These are phyloP conservation scores for Drosophila fuyamai DNA, from an alignment of 1,140 invertebrate genomes.

Conservation along the genomic window DNA sequence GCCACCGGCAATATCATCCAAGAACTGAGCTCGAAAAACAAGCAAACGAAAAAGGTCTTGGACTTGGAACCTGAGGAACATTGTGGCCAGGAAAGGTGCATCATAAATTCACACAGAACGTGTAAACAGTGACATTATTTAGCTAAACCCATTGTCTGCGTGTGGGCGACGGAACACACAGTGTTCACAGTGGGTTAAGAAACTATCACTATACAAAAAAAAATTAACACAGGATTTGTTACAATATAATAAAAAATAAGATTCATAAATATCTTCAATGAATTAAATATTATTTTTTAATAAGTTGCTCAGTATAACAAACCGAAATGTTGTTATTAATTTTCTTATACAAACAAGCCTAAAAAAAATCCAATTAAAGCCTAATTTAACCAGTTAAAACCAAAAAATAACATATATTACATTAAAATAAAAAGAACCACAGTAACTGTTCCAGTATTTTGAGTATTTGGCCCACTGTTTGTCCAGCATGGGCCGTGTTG, in stretches of 20 bases:
- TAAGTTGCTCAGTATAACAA: too few relatives aligned
- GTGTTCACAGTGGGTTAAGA: slow-evolving; percentile 26
- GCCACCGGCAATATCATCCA: slow-evolving; percentile 21
- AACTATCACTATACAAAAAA: background rate
- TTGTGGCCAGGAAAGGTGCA: slow-evolving; percentile 7
- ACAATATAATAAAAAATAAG: too few relatives aligned
- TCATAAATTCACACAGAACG: slow-evolving; percentile 57
- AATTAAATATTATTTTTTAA: too few relatives aligned
- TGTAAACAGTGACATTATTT: slow-evolving; percentile 73
- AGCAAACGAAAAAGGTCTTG: background rate
- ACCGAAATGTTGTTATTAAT: too few relatives aligned
- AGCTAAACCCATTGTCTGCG: slow-evolving; percentile 51
- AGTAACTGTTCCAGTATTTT: background rate
- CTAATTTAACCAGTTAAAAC: too few relatives aligned
- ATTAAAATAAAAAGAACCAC: too few relatives aligned
- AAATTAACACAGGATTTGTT: too few relatives aligned
- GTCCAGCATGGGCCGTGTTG: slow-evolving; percentile 12
- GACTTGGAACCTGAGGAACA: background rate
- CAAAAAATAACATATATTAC: too few relatives aligned
- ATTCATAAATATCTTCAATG: too few relatives aligned
- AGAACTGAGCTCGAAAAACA: slow-evolving; percentile 34
- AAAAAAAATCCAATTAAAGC: too few relatives aligned
- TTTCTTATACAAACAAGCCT: too few relatives aligned
- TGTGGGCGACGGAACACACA: slow-evolving; percentile 1
- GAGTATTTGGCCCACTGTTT: slow-evolving; percentile 23